Evolutionary conservation across 2,113 vertebrate genomes (phyloP), one percentile per base, ranked within the genome.

Genomic region (Saguinus midas): DNA sequence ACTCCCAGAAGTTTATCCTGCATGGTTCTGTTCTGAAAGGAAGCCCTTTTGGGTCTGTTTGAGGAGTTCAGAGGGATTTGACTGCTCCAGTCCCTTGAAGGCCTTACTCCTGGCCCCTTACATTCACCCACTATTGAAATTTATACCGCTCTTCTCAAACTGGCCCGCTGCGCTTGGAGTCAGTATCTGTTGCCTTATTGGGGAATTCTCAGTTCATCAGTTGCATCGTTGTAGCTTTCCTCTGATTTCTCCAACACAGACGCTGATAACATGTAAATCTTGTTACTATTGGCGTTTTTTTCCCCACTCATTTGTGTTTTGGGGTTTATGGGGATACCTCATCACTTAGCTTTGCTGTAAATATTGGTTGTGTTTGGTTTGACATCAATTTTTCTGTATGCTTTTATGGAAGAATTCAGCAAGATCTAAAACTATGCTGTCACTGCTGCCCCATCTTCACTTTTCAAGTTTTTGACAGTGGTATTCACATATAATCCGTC

Each of bases 321-420:
- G n/a, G 45, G 21, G 18, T 48, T 96, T 57, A 5, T 64, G 13
- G 73, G 37, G 21, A 68, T 50, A 85, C 0, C 21, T 68, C 43
- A 35, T 45, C 37, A 57, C n/a, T 78, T 55, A 87, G 79, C 92
- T 82, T 80, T 86, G 4, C 82, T 87, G 17, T 66, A 84, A 85
- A 80, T 92, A 96, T 85, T 75, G n/a, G 16, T 78, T 55, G 55
- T 72, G 35, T 55, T 88, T 91, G 23, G 17, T 93, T 58, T 87
- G 64, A 68, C 11, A 37, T 50, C 16, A 50, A 70, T 27, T 75
- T 86, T 93, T 91, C 40, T 82, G 25, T 76, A 20, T 58, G 35
- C 87, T 45, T 91, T 81, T 58, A 87, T 73, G 57, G 83, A 43
- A 13, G 4, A 17, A 57, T 84, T 92, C 20, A 43, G 64, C 21